Conservation (phyloP, 2,888 invertebrate species). For the Pristionchus exspectatus region DNA sequence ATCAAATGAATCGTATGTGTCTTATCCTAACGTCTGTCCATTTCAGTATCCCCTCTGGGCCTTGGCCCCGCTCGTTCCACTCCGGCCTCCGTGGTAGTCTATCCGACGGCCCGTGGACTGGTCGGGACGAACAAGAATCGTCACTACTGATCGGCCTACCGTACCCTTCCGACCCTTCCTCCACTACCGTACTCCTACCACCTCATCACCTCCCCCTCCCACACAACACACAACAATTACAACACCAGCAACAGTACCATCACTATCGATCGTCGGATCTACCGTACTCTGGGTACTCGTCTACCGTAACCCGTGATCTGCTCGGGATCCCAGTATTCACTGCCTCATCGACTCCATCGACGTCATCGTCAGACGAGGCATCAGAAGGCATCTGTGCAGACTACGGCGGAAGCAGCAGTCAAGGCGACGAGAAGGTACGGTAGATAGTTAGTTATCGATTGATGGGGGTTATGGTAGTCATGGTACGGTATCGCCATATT, state of each 20-base stretch:
- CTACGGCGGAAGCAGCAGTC: slow-evolving; percentile 55
- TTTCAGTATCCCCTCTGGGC: slow-evolving; percentile 45
- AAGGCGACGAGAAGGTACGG: slow-evolving; percentile 53
- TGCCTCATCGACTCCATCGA: slow-evolving; percentile 33
- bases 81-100: slow-evolving; percentile 56
- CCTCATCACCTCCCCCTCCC: neutral
- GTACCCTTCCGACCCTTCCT: neutral
- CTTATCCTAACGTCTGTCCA: neutral
- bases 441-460: slow-evolving; percentile 8
- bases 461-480: neutral
- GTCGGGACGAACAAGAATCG: slow-evolving; percentile 58
- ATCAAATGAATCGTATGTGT: neutral
- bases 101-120: slow-evolving; percentile 64
- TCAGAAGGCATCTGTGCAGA: slow-evolving; percentile 63
- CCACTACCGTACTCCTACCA: neutral
- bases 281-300: slow-evolving; percentile 18
- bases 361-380: slow-evolving; percentile 56
- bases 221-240: neutral
- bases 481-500: neutral
- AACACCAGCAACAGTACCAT: neutral
- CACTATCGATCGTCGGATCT: neutral
- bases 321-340: slow-evolving; percentile 44
- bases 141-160: neutral
- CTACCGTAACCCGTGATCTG: slow-evolving; percentile 41
- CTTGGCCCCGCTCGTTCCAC: slow-evolving; percentile 48